These are phyloP conservation scores for Pseudomyrmex cubaensis DNA, from an alignment of 1,140 invertebrate species.

Conservation along the genomic window DNA sequence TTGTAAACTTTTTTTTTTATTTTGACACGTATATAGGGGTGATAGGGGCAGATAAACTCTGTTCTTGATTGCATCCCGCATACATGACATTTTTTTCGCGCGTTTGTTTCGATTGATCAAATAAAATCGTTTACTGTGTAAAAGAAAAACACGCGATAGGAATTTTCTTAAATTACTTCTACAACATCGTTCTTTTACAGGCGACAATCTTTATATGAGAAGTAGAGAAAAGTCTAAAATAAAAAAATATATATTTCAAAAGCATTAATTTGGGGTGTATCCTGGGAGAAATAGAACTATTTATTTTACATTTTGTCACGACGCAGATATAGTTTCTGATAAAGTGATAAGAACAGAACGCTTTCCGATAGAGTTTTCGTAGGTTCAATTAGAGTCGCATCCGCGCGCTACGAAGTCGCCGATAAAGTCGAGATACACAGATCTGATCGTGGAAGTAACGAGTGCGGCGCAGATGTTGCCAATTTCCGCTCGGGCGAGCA, in stretches of 20 bases:
- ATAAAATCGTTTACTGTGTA: neutral
- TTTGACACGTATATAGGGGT: neutral
- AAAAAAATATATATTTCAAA: neutral
- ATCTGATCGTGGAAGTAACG: conserved; percentile 57
- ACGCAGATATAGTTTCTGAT: neutral
- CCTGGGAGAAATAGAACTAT: no score
- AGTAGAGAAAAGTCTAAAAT: neutral
- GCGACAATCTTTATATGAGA: neutral
- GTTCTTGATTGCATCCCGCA: neutral
- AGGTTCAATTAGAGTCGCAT: conserved; percentile 61
- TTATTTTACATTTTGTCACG: no score
- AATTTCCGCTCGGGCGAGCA: conserved; percentile 62
- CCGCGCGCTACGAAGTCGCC: conserved; percentile 26
- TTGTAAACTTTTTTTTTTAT: conserved; percentile 6
- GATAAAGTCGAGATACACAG: conserved; percentile 51
- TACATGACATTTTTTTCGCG: neutral
- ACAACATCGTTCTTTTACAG: neutral
- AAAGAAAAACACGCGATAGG: neutral
- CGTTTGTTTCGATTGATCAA: neutral
- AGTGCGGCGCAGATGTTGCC: conserved; percentile 59
- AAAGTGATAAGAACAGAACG: conserved; percentile 18
- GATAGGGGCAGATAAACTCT: neutral
- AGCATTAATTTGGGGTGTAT: neutral
- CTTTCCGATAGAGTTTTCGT: conserved; percentile 40
- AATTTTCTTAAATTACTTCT: neutral